Conservation (phyloP, 2,113 vertebrate genomes). For the Cyprinodon variegatus region DNA sequence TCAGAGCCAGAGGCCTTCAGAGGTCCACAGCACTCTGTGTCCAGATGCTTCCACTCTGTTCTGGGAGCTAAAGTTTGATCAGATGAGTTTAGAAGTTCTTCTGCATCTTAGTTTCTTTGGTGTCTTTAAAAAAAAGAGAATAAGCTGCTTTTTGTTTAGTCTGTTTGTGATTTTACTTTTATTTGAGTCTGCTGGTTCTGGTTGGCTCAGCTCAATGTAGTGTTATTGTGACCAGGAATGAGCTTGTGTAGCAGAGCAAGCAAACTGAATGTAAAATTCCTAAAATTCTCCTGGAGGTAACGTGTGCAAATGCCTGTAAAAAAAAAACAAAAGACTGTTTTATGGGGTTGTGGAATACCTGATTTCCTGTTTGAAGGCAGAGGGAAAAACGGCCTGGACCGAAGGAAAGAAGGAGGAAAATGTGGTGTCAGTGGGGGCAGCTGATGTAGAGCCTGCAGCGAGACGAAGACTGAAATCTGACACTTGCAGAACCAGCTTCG, state of each 20-base stretch:
- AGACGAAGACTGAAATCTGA: constrained; percentile 73
- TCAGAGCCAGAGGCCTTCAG: too few species aligned
- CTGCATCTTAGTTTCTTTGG: too few species aligned
- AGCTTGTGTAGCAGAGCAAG: not conserved
- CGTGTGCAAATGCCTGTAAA: not conserved
- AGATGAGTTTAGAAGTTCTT: too few species aligned
- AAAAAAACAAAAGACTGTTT: not conserved
- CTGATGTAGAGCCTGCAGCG: constrained; percentile 66
- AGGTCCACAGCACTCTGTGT: too few species aligned
- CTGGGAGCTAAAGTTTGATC: too few species aligned
- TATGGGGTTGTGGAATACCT: not conserved
- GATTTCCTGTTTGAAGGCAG: not conserved
- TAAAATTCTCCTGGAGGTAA: not conserved
- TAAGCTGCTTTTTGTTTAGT: not conserved
- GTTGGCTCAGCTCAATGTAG: not conserved
- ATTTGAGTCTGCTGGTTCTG: too few species aligned
- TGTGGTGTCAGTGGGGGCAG: constrained; percentile 65
- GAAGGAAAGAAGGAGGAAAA: constrained; percentile 36
- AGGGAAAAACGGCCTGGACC: not conserved
- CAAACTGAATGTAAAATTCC: not conserved
- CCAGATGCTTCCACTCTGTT: too few species aligned
- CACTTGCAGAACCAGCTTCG: constrained; percentile 47
- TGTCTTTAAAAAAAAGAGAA: not conserved
- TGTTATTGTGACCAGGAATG: not conserved
- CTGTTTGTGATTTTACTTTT: not conserved